These are phyloP conservation scores for Apeltes quadracus DNA, from an alignment of 2,113 vertebrate species.

Conservation along the genomic window DNA sequence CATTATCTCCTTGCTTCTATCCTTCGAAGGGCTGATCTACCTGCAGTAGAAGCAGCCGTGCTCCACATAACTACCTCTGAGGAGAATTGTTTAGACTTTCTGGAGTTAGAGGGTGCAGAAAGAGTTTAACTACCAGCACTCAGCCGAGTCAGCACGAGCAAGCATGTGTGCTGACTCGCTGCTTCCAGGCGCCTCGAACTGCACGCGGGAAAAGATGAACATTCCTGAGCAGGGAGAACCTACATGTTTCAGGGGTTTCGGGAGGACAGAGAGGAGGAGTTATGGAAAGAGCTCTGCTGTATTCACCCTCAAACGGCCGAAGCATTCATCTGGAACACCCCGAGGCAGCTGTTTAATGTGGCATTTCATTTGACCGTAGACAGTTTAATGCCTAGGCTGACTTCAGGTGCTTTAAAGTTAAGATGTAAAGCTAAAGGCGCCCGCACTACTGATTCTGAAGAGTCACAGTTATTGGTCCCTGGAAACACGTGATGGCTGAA, in stretches of 20 bases:
- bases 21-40: conserved; percentile 11
- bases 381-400: neutral
- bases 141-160: conserved; percentile 9
- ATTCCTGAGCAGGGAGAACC: conserved; percentile 66
- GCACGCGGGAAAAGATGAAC: conserved; percentile 59
- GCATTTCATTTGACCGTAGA: conserved; percentile 40
- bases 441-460: too few species aligned
- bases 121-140: conserved; percentile 18
- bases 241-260: conserved; percentile 42
- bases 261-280: conserved; percentile 51
- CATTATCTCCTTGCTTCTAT: conserved; percentile 46
- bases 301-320: conserved; percentile 55
- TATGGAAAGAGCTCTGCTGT: conserved; percentile 53
- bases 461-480: too few species aligned
- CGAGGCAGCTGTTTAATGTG: conserved; percentile 41
- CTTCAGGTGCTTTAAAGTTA: conserved; percentile 22
- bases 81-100: neutral
- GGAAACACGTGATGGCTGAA: too few species aligned
- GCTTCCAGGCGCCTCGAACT: conserved; percentile 61
- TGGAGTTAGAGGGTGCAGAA: neutral
- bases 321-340: conserved; percentile 46
- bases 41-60: conserved; percentile 8
- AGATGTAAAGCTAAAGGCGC: conserved; percentile 24
- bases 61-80: neutral
- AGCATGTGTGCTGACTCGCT: conserved; percentile 72